Evolutionary conservation across 2,113 vertebrate genomes (phyloP), one percentile per base, ranked within the genome.

Genomic region (Oncorhynchus keta): DNA sequence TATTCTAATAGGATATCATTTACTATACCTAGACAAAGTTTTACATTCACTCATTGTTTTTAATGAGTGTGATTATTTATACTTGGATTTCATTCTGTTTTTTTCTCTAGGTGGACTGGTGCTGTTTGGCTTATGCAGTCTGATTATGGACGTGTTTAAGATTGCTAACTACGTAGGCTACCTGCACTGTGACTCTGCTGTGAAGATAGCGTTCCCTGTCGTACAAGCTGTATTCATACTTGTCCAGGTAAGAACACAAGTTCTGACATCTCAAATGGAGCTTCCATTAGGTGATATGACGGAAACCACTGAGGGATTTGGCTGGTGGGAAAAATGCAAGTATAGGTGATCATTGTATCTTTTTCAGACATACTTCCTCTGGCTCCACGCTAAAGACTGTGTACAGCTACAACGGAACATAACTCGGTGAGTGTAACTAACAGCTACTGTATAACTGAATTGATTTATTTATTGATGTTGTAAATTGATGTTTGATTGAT

Each of bases 61-160:
- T 0, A 62, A 24, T 62, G 51, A 62, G n/a, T 22, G 14, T 9
- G 18, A 5, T 20, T 22, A 16, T 62, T 62, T 9, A 1, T 24
- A 26, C 22, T 28, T 9, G 45, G 1, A 49, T 22, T 68, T 16
- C 13, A 3, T 66, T 1, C 55, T 20, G 64, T 5, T 18, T 11
- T 32, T 8, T 77, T 70, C 7, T 76, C 75, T 88, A 99, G 98
- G 94, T 62, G 97, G 97, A 76, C 91, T 99, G 86, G 91, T 96
- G 80, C 85, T 97, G 0, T 99, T 99, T 84, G 97, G 94, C 32
- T 7, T 97, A 79, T 96, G 97, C 85, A 95, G 95, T 20, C 85
- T 98, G 2, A 83, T 98, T 80, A 97, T 99, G 95, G 97, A 97
- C 22, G 90, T 96, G 85, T 97, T 99, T 89, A 98, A 98, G 90